phyloP scores from a whole-genome alignment of 2,797 vertebrate species.

The Myotis daubentonii region DNA sequence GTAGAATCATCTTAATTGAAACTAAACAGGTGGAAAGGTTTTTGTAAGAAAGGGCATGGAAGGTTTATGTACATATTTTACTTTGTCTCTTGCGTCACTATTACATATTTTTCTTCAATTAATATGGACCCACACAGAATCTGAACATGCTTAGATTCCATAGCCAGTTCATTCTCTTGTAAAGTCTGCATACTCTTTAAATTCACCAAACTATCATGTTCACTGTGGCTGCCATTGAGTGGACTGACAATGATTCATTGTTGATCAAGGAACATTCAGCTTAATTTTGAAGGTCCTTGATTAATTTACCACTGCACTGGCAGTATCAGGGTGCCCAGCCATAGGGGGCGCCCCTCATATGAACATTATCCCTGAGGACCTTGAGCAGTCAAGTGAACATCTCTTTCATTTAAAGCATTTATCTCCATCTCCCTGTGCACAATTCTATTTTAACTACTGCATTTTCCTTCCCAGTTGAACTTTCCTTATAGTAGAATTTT shows the following conservation, averaged over 20 bases:
- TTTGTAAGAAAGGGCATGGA: not conserved
- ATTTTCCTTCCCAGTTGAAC: conserved; percentile 21
- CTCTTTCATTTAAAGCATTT: not conserved
- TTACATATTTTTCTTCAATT: conserved; percentile 26
- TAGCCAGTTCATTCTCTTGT: not conserved
- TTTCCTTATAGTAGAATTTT: not conserved
- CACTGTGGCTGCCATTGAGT: not conserved
- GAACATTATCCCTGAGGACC: not conserved
- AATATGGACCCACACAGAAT: not conserved
- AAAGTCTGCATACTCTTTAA: conserved; percentile 27
- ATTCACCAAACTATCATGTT: conserved; percentile 2
- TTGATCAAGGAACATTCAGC: conserved; percentile 26
- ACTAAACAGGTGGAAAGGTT: not conserved
- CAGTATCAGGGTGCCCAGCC: not conserved
- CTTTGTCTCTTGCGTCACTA: not conserved
- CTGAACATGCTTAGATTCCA: conserved; percentile 7
- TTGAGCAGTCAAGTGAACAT: not conserved
- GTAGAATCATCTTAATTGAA: not conserved
- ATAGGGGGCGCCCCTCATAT: not conserved
- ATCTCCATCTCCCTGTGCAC: not conserved
- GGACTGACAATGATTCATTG: not conserved
- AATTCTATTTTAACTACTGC: not conserved
- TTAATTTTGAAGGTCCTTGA: not conserved
- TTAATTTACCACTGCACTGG: not conserved
- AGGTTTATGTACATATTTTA: not conserved